Conservation (phyloP, 2,888 invertebrate species). For the Formica aserva region DNA sequence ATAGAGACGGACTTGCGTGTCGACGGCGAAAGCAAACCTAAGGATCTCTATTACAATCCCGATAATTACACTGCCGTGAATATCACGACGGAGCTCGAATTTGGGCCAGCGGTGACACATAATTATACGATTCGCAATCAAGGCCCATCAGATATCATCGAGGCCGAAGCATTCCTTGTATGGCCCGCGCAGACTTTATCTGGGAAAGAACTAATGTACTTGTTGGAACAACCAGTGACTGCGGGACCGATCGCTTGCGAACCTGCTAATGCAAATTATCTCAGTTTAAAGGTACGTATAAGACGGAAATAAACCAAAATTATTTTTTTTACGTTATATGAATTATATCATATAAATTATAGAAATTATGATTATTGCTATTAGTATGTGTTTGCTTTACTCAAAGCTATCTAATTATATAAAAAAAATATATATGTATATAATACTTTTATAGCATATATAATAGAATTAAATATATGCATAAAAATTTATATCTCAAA, state of each 20-base stretch:
- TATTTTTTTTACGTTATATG: not conserved
- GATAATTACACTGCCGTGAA: conserved; percentile 88
- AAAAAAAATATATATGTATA: not conserved
- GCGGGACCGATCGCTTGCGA: conserved; percentile 91
- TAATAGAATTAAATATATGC: not conserved
- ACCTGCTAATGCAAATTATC: conserved; percentile 90
- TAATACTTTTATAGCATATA: not conserved
- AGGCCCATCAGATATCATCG: conserved; percentile 94
- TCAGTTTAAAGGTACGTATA: conserved; percentile 82
- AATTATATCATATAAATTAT: not conserved
- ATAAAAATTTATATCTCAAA: not conserved
- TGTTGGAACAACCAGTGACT: conserved; percentile 93
- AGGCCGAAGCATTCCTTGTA: conserved; percentile 93
- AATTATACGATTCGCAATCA: conserved; percentile 96
- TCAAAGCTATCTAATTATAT: not conserved
- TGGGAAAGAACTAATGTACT: conserved; percentile 93
- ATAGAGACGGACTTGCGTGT: conserved; percentile 92
- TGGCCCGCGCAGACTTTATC: conserved; percentile 95
- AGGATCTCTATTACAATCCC: conserved; percentile 92
- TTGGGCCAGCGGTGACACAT: conserved; percentile 96
- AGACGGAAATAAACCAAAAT: not conserved
- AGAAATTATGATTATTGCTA: not conserved
- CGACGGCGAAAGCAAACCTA: conserved; percentile 88
- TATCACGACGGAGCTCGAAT: conserved; percentile 90
- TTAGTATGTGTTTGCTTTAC: not conserved